A percentile compares a stretch with the other conserved stretches of the same genome.
phyloP scores from a whole-genome alignment of 2,113 vertebrate genomes.

The Todiramphus saurophagus region DNA sequence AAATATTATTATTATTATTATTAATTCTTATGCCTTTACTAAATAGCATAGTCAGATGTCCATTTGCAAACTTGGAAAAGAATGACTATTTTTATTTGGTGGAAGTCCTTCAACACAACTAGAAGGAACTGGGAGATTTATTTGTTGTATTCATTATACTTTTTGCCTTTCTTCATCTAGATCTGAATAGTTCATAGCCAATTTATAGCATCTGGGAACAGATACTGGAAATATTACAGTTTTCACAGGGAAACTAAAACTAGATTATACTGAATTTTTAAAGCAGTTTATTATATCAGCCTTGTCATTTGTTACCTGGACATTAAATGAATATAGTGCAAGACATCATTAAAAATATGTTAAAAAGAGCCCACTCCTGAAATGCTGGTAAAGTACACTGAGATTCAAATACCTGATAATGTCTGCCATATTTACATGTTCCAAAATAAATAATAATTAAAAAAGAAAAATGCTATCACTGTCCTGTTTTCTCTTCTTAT shows the following conservation, averaged over 20 bases:
- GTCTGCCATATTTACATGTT: background rate
- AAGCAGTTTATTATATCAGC: background rate
- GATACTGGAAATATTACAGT: background rate
- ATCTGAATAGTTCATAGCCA: background rate
- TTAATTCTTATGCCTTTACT: background rate
- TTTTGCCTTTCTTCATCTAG: background rate
- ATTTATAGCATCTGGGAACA: background rate
- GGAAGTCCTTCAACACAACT: background rate
- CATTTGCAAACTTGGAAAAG: background rate
- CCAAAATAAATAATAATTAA: conserved; percentile 12
- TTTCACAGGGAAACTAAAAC: background rate
- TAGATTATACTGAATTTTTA: background rate
- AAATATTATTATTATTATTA: background rate
- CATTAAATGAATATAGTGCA: background rate
- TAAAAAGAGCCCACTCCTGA: background rate
- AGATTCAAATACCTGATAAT: background rate
- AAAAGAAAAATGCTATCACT: conserved; percentile 20
- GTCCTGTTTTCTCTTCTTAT: conserved; percentile 15
- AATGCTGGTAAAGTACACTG: background rate
- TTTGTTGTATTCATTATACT: background rate
- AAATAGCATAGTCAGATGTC: background rate
- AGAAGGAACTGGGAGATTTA: background rate
- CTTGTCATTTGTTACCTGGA: background rate
- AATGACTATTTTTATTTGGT: background rate
- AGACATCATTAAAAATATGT: background rate